Conservation (phyloP, 2,797 vertebrate species). For the Neoniphon sammara region DNA sequence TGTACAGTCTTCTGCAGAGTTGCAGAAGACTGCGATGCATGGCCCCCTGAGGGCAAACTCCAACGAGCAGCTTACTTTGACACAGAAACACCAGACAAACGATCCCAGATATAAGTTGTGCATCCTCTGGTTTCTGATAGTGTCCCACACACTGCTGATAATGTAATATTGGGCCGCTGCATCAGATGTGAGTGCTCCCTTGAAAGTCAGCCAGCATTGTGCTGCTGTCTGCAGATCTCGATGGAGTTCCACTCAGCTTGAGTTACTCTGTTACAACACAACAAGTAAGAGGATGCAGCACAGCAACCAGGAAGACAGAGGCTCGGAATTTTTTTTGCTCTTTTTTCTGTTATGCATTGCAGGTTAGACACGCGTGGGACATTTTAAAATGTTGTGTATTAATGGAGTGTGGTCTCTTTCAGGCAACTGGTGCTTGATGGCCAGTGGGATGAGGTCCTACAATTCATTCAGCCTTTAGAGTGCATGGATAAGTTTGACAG, state of each 20-base stretch:
- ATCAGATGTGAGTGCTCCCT: constrained; percentile 23
- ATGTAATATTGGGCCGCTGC: constrained; percentile 11
- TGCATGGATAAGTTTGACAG: constrained; percentile 99
- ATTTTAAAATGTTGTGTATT: constrained; percentile 2
- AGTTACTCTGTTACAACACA: constrained; percentile 15
- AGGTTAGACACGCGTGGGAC: neutral
- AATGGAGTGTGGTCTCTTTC: constrained; percentile 37
- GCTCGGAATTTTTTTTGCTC: neutral
- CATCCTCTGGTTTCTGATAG: constrained; percentile 4
- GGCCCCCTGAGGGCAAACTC: neutral
- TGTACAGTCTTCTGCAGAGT: neutral
- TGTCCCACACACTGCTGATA: constrained; percentile 11
- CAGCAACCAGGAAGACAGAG: neutral
- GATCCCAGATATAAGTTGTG: neutral
- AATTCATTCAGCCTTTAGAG: constrained; percentile 98
- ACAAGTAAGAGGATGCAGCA: neutral
- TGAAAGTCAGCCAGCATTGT: constrained; percentile 44
- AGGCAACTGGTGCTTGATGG: constrained; percentile 97
- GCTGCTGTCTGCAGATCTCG: constrained; percentile 8
- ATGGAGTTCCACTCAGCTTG: constrained; percentile 5
- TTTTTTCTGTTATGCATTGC: neutral
- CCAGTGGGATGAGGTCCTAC: constrained; percentile 98
- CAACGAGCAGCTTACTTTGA: neutral
- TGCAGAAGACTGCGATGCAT: too few relatives aligned
- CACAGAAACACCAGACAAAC: neutral